Percentiles rank a stretch among this genome's conserved stretches.
Conservation (phyloP, 2,888 invertebrate genomes). For the Trachelus iudaicus region DNA sequence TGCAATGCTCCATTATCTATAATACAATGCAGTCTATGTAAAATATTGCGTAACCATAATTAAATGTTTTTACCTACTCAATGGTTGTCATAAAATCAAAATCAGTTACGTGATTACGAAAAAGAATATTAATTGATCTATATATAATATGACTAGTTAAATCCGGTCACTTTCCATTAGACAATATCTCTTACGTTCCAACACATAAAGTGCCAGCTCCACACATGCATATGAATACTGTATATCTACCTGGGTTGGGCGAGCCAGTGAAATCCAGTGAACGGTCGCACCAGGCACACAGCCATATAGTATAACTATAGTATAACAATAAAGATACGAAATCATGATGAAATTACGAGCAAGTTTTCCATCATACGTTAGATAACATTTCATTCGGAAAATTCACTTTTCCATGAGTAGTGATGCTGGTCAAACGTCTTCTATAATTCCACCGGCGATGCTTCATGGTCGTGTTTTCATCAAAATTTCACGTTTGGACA, state of each 20-base stretch:
- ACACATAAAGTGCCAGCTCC: neutral
- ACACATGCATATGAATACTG: neutral
- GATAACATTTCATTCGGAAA: neutral
- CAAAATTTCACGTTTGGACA: constrained; percentile 13
- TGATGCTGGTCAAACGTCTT: constrained; percentile 43
- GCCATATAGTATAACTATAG: neutral
- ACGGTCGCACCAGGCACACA: neutral
- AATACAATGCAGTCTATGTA: neutral
- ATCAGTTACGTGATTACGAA: neutral
- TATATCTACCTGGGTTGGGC: neutral
- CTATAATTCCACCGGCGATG: constrained; percentile 42
- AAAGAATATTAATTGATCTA: neutral
- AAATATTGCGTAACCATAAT: neutral
- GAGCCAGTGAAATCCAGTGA: neutral
- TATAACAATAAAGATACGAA: neutral
- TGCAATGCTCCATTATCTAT: too few species aligned
- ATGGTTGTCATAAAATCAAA: neutral
- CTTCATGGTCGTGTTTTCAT: constrained; percentile 36
- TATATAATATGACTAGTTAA: neutral
- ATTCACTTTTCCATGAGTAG: constrained; percentile 21
- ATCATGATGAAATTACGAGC: neutral
- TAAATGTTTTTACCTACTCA: neutral
- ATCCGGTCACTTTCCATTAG: neutral
- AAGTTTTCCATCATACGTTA: neutral
- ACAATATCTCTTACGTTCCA: neutral